phyloP scores from a whole-genome alignment of 2,113 vertebrate genomes.

The Aptenodytes patagonicus region DNA sequence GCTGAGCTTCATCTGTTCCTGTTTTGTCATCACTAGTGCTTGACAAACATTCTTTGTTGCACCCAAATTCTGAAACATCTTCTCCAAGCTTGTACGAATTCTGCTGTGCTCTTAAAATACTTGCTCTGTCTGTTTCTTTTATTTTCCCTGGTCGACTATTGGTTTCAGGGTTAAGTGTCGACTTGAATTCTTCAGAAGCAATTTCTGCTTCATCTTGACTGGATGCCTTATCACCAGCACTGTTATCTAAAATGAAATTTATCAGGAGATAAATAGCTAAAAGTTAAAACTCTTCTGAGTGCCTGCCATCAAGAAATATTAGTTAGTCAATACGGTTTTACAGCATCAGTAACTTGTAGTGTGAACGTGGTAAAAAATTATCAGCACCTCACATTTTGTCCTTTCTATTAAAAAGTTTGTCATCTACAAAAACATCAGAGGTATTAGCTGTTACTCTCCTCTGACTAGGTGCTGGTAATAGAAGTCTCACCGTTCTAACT shows the following conservation, averaged over 20 bases:
- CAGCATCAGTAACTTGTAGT: neutral
- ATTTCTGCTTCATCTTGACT: constrained; percentile 22
- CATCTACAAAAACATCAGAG: neutral
- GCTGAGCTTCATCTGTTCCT: constrained; percentile 9
- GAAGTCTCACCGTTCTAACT: neutral
- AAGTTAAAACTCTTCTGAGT: neutral
- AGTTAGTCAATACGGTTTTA: neutral
- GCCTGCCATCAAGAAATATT: neutral
- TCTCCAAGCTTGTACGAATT: constrained; percentile 23
- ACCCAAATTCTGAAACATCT: constrained; percentile 8
- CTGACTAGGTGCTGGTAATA: neutral
- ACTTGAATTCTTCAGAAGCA: constrained; percentile 65
- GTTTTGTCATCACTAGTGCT: constrained; percentile 18
- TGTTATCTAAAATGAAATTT: constrained; percentile 54
- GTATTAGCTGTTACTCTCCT: neutral
- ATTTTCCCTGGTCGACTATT: constrained; percentile 1
- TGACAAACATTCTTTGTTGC: neutral
- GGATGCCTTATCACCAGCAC: constrained; percentile 12
- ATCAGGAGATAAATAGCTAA: neutral
- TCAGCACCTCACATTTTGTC: neutral
- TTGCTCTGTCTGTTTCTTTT: constrained; percentile 47
- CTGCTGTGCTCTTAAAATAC: neutral
- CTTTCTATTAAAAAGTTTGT: neutral
- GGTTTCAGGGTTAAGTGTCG: constrained; percentile 30
- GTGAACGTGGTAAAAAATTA: neutral